A percentile compares a stretch with the other conserved stretches of the same genome.
These are phyloP conservation scores for Oreochromis tanganicae DNA, from an alignment of 2,113 vertebrate genomes.

Conservation along the genomic window DNA sequence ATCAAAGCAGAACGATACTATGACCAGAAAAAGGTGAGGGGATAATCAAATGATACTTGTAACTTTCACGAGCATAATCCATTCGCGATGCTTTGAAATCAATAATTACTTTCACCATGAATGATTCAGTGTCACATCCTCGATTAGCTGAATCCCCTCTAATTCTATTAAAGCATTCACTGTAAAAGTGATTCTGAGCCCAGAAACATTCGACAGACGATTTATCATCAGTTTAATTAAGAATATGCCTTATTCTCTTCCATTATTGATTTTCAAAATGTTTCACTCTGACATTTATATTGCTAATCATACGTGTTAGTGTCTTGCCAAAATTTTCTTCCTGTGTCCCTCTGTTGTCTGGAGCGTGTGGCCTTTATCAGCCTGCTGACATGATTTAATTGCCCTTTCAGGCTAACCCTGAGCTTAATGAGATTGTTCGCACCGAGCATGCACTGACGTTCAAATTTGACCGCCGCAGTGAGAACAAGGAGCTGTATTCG, in stretches of 20 bases:
- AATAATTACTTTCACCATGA: slow-evolving; percentile 24
- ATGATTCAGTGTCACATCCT: slow-evolving; percentile 2
- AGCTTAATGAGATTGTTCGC: slow-evolving; percentile 45
- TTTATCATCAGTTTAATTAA: slow-evolving; percentile 36
- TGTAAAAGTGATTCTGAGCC: neutral
- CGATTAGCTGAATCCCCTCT: slow-evolving; percentile 1
- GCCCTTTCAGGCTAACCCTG: slow-evolving; percentile 70
- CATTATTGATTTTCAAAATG: slow-evolving; percentile 10
- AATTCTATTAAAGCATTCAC: slow-evolving; percentile 10
- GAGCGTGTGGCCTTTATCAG: slow-evolving; percentile 56
- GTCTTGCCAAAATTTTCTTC: slow-evolving; percentile 20
- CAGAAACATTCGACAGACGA: slow-evolving; percentile 16
- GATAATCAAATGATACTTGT: neutral
- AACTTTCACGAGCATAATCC: neutral
- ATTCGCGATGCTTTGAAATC: neutral
- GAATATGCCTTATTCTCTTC: neutral
- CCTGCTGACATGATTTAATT: slow-evolving; percentile 63
- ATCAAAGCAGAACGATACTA: slow-evolving; percentile 89
- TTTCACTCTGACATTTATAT: slow-evolving; percentile 29
- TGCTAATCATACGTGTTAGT: slow-evolving; percentile 3
- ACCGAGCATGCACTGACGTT: slow-evolving; percentile 74
- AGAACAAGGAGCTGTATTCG: slow-evolving; percentile 75
- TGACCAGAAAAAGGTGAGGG: slow-evolving; percentile 74
- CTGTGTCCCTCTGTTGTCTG: neutral
- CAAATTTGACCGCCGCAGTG: slow-evolving; percentile 83